Percentiles rank a stretch among this genome's conserved stretches.
Evolutionary conservation across 1,140 invertebrate genomes (phyloP).

Genomic region (Meloidogyne exigua): DNA sequence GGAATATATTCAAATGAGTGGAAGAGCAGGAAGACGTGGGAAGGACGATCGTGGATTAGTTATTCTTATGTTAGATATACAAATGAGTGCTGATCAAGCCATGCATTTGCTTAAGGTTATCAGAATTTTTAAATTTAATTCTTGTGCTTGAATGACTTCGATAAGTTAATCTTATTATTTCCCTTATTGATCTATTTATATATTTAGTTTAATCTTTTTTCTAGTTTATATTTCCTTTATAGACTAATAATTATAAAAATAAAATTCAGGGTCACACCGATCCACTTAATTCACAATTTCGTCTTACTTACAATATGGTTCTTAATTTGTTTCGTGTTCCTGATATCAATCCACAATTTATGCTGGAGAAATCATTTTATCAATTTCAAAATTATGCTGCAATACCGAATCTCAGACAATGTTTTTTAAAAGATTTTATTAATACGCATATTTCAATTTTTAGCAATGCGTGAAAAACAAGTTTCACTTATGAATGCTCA

Average conservation of each 20-base stretch:
- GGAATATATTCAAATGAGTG: constrained; percentile 99
- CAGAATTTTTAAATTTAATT: constrained; percentile 7
- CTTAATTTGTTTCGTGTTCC: constrained; percentile 90
- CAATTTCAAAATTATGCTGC: constrained; percentile 97
- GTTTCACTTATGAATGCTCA: constrained; percentile 69
- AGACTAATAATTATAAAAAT: no score
- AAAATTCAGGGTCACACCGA: constrained; percentile 77
- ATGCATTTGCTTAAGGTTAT: constrained; percentile 78
- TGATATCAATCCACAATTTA: constrained; percentile 98
- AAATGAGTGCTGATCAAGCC: constrained; percentile 81
- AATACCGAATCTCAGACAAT: constrained; percentile 83
- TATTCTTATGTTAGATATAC: constrained; percentile 96
- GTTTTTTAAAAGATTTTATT: constrained; percentile 66
- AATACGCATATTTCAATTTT: neutral
- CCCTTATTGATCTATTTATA: no score
- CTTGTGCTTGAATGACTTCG: no score
- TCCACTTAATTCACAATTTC: constrained; percentile 96
- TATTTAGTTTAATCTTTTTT: no score
- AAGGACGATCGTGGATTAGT: constrained; percentile 96
- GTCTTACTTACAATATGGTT: constrained; percentile 99
- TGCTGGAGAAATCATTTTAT: constrained; percentile 95
- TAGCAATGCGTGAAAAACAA: constrained; percentile 68
- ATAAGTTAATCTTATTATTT: no score
- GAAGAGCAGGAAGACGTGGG: constrained; percentile 90
- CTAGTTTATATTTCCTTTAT: no score